Evolutionary conservation across 2,888 invertebrate genomes (phyloP).

Genomic region (Luperina nickerlii): DNA sequence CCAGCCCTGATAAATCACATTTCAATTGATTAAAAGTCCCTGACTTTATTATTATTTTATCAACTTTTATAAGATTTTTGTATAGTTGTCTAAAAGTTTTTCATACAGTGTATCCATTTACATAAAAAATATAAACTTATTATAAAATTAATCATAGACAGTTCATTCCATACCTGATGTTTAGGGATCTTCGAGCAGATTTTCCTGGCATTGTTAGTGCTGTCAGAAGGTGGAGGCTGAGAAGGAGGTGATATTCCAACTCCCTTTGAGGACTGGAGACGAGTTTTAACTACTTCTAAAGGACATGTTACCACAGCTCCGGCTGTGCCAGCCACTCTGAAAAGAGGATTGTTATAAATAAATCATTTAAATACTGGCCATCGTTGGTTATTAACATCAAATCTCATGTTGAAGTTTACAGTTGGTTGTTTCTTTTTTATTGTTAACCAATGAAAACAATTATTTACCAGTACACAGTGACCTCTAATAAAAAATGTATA

Average conservation of each 20-base stretch:
- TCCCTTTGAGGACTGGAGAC: constrained; percentile 97
- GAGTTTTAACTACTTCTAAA: constrained; percentile 99
- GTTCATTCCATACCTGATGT: constrained; percentile 91
- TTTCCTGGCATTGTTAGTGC: constrained; percentile 91
- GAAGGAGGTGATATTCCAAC: constrained; percentile 86
- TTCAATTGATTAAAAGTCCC: constrained; percentile 24
- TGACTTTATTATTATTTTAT: constrained; percentile 32
- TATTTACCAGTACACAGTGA: background rate
- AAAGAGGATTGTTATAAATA: constrained; percentile 16
- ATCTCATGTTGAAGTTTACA: constrained; percentile 8
- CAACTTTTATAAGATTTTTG: background rate
- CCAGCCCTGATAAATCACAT: constrained; percentile 30
- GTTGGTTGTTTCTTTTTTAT: constrained; percentile 9
- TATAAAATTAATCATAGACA: background rate
- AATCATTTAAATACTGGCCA: background rate
- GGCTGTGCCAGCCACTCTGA: constrained; percentile 98
- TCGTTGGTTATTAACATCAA: background rate
- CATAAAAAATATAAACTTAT: background rate
- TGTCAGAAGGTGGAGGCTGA: constrained; percentile 87
- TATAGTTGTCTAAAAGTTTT: background rate
- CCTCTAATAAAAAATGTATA: too few species aligned
- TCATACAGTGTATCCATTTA: background rate
- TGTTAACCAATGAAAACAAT: background rate
- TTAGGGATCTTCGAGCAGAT: constrained; percentile 94
- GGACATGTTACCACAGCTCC: constrained; percentile 99